phyloP scores from a whole-genome alignment of 2,113 vertebrate genomes.

The Salvator merianae region DNA sequence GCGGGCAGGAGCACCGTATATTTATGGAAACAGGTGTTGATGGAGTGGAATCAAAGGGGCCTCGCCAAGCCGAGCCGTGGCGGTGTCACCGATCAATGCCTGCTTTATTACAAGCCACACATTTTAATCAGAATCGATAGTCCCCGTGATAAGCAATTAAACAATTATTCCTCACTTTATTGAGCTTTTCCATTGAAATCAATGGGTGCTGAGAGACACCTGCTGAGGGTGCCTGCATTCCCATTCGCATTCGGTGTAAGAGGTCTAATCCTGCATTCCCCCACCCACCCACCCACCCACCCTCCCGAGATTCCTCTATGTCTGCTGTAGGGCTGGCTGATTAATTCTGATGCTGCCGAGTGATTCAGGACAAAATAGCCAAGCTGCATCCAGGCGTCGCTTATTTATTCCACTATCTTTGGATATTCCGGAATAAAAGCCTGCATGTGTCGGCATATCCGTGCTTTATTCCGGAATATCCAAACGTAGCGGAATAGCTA shows the following conservation, averaged over 20 bases:
- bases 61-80: conserved; percentile 56
- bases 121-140: conserved; percentile 80
- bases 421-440: too few relatives aligned
- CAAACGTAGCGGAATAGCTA: too few relatives aligned
- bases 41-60: conserved; percentile 61
- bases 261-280: background rate
- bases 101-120: conserved; percentile 72
- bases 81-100: conserved; percentile 60
- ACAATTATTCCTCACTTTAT: conserved; percentile 77
- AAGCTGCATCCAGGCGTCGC: too few relatives aligned
- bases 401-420: too few relatives aligned
- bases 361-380: background rate
- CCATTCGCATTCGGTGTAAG: background rate
- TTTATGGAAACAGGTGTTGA: conserved; percentile 59
- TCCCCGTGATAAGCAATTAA: conserved; percentile 80
- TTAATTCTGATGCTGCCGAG: conserved; percentile 20
- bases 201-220: conserved; percentile 44
- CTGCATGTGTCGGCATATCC: too few relatives aligned
- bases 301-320: background rate
- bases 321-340: background rate
- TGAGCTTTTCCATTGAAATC: conserved; percentile 72
- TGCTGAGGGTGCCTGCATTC: conserved; percentile 15
- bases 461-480: too few relatives aligned
- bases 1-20: background rate
- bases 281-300: too few relatives aligned